These are phyloP conservation scores for Mamestra brassicae DNA, from an alignment of 2,888 invertebrate genomes.

Conservation along the genomic window DNA sequence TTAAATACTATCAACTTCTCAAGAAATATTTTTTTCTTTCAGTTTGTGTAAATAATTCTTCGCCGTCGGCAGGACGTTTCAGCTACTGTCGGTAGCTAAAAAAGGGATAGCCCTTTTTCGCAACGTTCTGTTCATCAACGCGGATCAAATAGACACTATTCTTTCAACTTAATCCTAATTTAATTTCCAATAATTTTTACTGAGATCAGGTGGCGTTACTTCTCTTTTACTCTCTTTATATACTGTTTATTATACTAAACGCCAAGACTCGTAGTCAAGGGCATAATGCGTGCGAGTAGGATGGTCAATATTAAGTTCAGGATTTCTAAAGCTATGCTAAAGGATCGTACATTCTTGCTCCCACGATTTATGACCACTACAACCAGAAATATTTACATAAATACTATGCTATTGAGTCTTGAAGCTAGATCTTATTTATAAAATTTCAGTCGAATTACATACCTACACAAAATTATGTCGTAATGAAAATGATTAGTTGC, in stretches of 20 bases:
- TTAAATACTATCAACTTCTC: no score
- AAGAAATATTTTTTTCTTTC: no score
- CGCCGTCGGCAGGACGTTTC: no score
- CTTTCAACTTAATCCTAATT: not conserved
- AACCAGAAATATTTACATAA: not conserved
- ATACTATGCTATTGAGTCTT: not conserved
- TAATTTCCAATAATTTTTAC: conserved; percentile 10
- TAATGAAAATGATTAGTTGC: conserved; percentile 3
- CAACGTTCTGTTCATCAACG: conserved; percentile 1
- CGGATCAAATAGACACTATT: not conserved
- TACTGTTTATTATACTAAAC: conserved; percentile 7
- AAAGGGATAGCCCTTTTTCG: no score
- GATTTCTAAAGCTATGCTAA: conserved; percentile 3
- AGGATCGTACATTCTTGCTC: not conserved
- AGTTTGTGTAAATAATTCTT: no score
- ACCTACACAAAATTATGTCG: not conserved
- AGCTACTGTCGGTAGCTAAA: no score
- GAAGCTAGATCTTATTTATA: conserved; percentile 7
- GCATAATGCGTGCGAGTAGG: not conserved
- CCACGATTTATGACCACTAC: not conserved
- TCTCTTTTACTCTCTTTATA: conserved; percentile 1
- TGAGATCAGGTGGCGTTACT: conserved; percentile 23
- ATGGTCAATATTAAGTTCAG: not conserved
- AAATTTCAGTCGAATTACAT: conserved; percentile 37
- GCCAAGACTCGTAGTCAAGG: not conserved